Conservation (phyloP, 2,797 vertebrate genomes). For the Malurus splendens region DNA sequence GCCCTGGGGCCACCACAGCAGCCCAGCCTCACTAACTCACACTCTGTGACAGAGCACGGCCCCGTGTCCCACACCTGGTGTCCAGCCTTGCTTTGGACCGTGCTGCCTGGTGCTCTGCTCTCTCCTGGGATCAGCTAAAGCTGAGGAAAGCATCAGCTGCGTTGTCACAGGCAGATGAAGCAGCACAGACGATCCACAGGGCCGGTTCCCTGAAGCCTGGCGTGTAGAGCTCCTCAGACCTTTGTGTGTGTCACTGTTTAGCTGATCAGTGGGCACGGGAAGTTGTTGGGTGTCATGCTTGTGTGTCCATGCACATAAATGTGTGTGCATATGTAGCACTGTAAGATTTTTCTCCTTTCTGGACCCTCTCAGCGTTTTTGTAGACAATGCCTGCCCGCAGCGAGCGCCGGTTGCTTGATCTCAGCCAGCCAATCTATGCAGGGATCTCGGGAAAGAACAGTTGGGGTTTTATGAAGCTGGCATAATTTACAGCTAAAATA, state of each 20-base stretch:
- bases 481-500: conserved; percentile 56
- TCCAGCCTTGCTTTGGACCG: background rate
- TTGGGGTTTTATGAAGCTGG: conserved; percentile 54
- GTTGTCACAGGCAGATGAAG: background rate
- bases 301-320: fast-evolving
- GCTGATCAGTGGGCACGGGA: background rate
- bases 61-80: fast-evolving
- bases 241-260: background rate
- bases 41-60: fast-evolving
- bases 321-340: background rate
- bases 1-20: background rate
- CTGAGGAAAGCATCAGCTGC: background rate
- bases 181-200: background rate
- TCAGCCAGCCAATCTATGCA: conserved; percentile 18
- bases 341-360: background rate
- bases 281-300: background rate
- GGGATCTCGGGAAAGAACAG: conserved; percentile 8
- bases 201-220: fast-evolving
- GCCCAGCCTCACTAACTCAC: fast-evolving
- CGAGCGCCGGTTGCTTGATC: background rate
- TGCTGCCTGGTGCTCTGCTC: background rate
- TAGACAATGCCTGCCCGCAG: background rate
- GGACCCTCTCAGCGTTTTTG: background rate
- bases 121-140: background rate
- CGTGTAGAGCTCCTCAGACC: fast-evolving